Evolutionary conservation across 2,888 invertebrate species (phyloP), one percentile per base, ranked within the genome.

Genomic region (Luffia ferchaultella): DNA sequence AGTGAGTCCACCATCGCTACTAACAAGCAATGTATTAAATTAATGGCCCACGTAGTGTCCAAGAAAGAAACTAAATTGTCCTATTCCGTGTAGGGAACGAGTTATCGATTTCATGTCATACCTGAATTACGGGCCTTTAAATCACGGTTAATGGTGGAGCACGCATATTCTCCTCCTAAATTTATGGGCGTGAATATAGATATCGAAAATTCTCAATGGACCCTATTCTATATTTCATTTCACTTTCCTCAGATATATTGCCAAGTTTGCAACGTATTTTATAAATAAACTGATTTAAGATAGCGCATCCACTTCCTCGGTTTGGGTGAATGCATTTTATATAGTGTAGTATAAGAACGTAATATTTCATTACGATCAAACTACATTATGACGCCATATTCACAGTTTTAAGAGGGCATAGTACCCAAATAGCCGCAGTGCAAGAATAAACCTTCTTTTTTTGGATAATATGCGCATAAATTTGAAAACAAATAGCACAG

Each of bases 111-210:
- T 67, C 62, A 58, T 61, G 70, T 69, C 73, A 61, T 63, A 60
- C 59, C 66, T 73, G 73, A 76, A 67, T 70, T 69, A 76, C 64
- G 69, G 60, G 59, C 67, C 68, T 62, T 74, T 76, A 76, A 76
- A 76, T 77, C 76, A 76, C 67, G 68, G 66, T 73, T 75, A 76
- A 76, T 73, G 74, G 74, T 70, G 71, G 72, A 74, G 69, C 73
- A 75, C 72, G 75, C 74, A 75, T 76, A 76, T 73, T 76, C 71
- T 72, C 66, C 60, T 63, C 62, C 60, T 58, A 64, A 74, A 76
- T 74, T 76, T 76, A 77, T 75, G 64, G 64, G 64, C 65, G 64
- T 63, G 63, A 67, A 71, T 71, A 72, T 30, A 30, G 30, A 30
- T 65, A 70, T 72, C 68, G 72, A 68, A 70, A 66, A 67, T 65